Evolutionary conservation across 2,888 invertebrate species (phyloP).

Genomic region (Cerastis leucographa): DNA sequence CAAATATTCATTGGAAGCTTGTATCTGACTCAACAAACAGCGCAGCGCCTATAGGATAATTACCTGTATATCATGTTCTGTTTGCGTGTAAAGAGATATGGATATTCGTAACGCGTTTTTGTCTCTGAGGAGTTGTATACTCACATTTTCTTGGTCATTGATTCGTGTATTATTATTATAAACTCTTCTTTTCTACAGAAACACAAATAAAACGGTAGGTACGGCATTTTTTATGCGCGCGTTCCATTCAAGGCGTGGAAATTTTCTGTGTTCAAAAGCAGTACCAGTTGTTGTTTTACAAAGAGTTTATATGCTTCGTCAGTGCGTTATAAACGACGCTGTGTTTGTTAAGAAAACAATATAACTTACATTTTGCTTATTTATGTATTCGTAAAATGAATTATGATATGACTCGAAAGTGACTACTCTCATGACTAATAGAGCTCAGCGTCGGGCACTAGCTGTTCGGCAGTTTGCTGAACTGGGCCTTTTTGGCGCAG

Average conservation of each 20-base stretch:
- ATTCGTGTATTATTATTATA: not conserved
- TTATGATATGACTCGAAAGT: not conserved
- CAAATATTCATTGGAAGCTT: too few species aligned
- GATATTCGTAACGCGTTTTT: not conserved
- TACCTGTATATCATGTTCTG: slow-evolving; percentile 3
- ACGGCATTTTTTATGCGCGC: not conserved
- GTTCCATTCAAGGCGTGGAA: not conserved
- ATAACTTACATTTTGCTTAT: not conserved
- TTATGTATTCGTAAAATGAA: not conserved
- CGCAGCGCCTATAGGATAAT: slow-evolving; percentile 21
- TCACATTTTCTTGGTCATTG: not conserved
- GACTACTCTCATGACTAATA: not conserved
- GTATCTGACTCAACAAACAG: too few species aligned
- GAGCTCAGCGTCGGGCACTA: too few species aligned
- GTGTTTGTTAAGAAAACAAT: not conserved
- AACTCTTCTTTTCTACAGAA: not conserved
- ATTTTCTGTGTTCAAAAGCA: not conserved
- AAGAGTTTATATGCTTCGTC: not conserved
- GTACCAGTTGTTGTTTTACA: not conserved
- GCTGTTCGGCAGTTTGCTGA: too few species aligned
- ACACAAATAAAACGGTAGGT: not conserved
- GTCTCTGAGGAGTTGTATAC: not conserved
- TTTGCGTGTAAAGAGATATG: not conserved
- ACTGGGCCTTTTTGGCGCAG: too few species aligned
- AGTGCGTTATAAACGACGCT: not conserved